These are phyloP conservation scores for Aselliscus stoliczkanus DNA, from an alignment of 2,797 vertebrate species.

Conservation along the genomic window DNA sequence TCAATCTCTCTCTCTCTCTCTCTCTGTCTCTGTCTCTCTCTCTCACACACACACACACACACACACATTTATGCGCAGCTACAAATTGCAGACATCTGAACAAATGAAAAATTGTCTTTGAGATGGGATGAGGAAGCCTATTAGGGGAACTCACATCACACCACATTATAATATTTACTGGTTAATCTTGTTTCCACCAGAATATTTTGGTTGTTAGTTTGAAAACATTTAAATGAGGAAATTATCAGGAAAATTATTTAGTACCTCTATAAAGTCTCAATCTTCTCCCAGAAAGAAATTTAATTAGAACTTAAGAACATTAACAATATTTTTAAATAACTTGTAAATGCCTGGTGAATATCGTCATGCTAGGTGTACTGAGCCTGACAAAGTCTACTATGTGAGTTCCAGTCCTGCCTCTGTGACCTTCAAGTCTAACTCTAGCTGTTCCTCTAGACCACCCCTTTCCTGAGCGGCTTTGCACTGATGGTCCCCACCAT, in stretches of 20 bases:
- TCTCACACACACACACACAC: neutral
- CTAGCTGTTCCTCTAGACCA: neutral
- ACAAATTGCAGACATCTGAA: neutral
- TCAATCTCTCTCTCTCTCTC: too few species aligned
- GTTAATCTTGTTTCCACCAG: neutral
- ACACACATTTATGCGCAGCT: neutral
- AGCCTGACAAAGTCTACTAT: neutral
- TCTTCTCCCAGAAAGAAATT: neutral
- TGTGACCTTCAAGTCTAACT: neutral
- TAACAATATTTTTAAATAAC: neutral
- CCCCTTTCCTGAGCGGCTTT: neutral
- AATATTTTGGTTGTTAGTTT: neutral
- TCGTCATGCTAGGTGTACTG: accelerated
- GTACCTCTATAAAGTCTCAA: neutral
- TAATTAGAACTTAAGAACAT: neutral
- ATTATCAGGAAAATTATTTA: constrained; percentile 48
- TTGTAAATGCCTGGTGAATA: neutral
- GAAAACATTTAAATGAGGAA: constrained; percentile 17
- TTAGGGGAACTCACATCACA: neutral
- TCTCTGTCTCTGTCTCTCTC: too few species aligned
- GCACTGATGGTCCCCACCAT: neutral
- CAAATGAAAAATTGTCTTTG: neutral
- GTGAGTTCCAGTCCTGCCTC: neutral
- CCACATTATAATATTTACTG: neutral
- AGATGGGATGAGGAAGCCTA: neutral